phyloP scores from a whole-genome alignment of 2,113 vertebrate genomes.

The Siniperca knerii region DNA sequence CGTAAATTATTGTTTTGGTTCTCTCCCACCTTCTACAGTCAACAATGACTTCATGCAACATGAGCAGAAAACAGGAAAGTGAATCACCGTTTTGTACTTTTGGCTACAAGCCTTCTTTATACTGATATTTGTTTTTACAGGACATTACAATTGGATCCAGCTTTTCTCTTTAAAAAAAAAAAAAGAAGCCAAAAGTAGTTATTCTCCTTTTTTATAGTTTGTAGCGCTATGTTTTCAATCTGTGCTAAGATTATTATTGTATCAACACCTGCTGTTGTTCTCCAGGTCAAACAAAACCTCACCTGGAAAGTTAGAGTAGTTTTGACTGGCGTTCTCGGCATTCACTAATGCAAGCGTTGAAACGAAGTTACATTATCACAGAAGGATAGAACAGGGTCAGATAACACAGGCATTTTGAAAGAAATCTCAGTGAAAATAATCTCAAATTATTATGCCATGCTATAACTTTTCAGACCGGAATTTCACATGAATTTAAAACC shows the following conservation, averaged over 20 bases:
- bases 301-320: not conserved
- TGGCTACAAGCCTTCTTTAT: not conserved
- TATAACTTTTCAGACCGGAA: not conserved
- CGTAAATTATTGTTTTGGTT: slow-evolving; percentile 12
- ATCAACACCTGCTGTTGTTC: not conserved
- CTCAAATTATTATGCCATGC: not conserved
- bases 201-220: not conserved
- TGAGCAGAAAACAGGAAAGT: slow-evolving; percentile 51
- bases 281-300: not conserved
- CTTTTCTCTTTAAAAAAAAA: not conserved
- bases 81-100: slow-evolving; percentile 34
- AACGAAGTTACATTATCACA: not conserved
- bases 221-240: not conserved
- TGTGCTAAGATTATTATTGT: not conserved
- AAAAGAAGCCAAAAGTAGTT: not conserved
- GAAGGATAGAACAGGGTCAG: not conserved
- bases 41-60: slow-evolving; percentile 2
- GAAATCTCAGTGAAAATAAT: not conserved
- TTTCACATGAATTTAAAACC: not conserved
- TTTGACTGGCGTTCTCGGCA: not conserved
- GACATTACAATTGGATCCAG: not conserved
- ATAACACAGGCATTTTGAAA: not conserved
- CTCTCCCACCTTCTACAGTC: not conserved
- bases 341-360: not conserved
- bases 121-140: not conserved